These are phyloP conservation scores for Rhysida immarginata DNA, from an alignment of 1,140 invertebrate genomes.

Conservation along the genomic window DNA sequence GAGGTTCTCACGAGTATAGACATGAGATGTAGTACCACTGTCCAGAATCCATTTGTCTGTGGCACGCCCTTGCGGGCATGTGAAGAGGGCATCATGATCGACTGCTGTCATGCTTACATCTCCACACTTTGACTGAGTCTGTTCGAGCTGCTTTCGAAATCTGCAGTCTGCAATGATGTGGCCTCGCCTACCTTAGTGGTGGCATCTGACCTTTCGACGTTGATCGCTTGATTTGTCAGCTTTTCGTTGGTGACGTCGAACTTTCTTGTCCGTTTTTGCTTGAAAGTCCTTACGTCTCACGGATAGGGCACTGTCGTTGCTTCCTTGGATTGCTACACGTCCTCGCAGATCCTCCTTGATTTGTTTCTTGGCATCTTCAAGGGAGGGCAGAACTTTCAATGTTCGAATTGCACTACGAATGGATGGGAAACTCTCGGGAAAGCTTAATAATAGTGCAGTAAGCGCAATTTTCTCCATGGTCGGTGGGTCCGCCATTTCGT, in stretches of 20 bases:
- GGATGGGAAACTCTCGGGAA: neutral
- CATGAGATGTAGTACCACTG: conserved; percentile 2
- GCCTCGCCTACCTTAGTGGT: too few relatives aligned
- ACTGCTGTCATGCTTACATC: neutral
- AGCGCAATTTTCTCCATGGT: too few relatives aligned
- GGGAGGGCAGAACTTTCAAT: neutral
- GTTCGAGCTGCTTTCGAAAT: neutral
- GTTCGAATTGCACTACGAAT: too few relatives aligned
- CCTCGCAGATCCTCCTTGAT: conserved; percentile 1
- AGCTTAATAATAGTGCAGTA: too few relatives aligned
- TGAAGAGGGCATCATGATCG: neutral
- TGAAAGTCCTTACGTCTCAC: neutral
- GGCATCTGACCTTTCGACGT: neutral
- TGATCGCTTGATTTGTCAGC: neutral
- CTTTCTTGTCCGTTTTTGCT: neutral
- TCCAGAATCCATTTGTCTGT: neutral
- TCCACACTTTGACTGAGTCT: neutral
- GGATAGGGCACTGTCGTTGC: neutral
- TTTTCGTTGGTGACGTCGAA: neutral
- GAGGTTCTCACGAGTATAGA: neutral
- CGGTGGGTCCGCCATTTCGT: neutral
- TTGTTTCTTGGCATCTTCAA: neutral
- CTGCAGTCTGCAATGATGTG: neutral
- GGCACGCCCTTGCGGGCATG: neutral
- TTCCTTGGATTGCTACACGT: neutral